A percentile compares a stretch with the other conserved stretches of the same genome.
Evolutionary conservation across 1,140 invertebrate species (phyloP).

Genomic region (Drosophila gunungcola): DNA sequence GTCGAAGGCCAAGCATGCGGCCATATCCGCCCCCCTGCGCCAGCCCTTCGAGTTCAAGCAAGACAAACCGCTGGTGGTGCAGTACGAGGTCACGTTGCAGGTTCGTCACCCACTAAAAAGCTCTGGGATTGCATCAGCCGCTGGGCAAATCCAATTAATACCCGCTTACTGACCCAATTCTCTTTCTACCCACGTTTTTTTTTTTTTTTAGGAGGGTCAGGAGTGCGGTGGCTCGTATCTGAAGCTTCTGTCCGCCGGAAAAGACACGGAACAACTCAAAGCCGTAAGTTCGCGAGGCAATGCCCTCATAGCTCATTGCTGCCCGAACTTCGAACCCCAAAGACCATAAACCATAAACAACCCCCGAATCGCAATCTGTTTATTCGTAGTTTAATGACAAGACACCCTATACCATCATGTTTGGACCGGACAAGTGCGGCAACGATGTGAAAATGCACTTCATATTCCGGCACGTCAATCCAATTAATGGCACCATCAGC

Average conservation of each 20-base stretch:
- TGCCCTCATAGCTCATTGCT: conserved; percentile 1
- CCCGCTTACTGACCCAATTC: conserved; percentile 62
- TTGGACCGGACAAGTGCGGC: conserved; percentile 99
- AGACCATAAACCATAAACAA: conserved; percentile 17
- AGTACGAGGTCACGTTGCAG: conserved; percentile 94
- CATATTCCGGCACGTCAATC: conserved; percentile 98
- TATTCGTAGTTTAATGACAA: conserved; percentile 93
- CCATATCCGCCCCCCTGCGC: conserved; percentile 93
- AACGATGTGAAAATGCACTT: conserved; percentile 98
- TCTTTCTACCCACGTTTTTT: conserved; percentile 11
- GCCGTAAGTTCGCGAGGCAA: conserved; percentile 63
- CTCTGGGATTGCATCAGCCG: conserved; percentile 66
- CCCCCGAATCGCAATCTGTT: conserved; percentile 25
- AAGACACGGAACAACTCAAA: conserved; percentile 90
- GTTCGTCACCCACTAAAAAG: conserved; percentile 66
- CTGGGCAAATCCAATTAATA: conserved; percentile 76
- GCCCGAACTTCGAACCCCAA: conserved; percentile 3
- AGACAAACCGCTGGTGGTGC: conserved; percentile 95
- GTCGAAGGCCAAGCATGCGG: conserved; percentile 98
- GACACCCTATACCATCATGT: conserved; percentile 99
- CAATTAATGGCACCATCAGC: conserved; percentile 93
- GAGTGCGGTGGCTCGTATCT: conserved; percentile 99
- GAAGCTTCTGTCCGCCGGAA: conserved; percentile 92
- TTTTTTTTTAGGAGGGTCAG: conserved; percentile 90
- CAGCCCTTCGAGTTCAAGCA: conserved; percentile 93